Evolutionary conservation across 2,113 vertebrate species (phyloP).

Genomic region (Hypocryptadius cinnamomeus): DNA sequence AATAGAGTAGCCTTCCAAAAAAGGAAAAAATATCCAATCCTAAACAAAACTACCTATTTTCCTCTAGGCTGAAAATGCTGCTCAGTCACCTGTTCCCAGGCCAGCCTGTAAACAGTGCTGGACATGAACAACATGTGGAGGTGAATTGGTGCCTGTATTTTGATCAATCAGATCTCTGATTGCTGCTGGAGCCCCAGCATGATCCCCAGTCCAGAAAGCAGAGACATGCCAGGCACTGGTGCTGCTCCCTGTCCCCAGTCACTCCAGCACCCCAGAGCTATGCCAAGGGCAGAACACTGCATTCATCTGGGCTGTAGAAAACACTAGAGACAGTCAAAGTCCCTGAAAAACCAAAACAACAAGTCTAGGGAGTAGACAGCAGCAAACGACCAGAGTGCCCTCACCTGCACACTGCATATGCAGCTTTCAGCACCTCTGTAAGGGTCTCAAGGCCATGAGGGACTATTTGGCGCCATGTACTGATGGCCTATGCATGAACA

Average conservation of each 20-base stretch:
- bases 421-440: not conserved
- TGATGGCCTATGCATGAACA: not conserved
- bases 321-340: not conserved
- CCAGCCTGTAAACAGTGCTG: not conserved
- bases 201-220: not conserved
- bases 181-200: not conserved
- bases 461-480: not conserved
- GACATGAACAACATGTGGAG: not conserved
- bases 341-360: not conserved
- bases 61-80: not conserved
- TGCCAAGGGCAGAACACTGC: not conserved
- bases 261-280: not conserved
- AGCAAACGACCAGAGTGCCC: not conserved
- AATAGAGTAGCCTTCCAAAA: not conserved
- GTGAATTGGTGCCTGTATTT: not conserved
- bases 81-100: not conserved
- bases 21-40: not conserved
- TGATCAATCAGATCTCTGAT: not conserved
- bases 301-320: accelerated
- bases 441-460: not conserved
- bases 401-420: not conserved
- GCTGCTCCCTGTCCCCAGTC: not conserved
- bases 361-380: not conserved
- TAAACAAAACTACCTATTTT: not conserved
- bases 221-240: not conserved